phyloP scores from a whole-genome alignment of 2,797 vertebrate genomes.

The Ciconia nigra region DNA sequence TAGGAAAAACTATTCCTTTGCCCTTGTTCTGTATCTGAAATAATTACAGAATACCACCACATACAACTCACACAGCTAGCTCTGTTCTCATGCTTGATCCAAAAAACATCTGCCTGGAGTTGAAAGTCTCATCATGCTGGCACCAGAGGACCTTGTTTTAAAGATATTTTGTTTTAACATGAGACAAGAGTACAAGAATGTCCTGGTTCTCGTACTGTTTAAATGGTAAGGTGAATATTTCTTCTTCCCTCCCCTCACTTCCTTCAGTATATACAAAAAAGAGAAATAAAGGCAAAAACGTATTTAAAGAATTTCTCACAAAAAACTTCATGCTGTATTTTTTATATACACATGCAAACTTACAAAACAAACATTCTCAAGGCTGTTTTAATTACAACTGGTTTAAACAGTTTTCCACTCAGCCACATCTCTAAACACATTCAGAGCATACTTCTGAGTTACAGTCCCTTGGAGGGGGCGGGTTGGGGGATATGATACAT shows the following conservation, averaged over 20 bases:
- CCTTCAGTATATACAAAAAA: neutral
- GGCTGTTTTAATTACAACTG: neutral
- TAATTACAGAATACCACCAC: neutral
- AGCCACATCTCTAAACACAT: neutral
- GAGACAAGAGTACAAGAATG: neutral
- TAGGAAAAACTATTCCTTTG: neutral
- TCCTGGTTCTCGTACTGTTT: neutral
- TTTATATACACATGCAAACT: neutral
- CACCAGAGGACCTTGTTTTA: neutral
- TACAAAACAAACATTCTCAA: neutral
- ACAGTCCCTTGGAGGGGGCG: neutral
- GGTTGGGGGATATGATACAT: accelerated
- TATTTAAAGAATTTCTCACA: neutral
- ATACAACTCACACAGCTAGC: neutral
- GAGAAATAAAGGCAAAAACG: neutral
- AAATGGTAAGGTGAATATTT: neutral
- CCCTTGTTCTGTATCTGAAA: neutral
- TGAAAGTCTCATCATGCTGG: neutral
- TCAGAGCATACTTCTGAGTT: neutral
- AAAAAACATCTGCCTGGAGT: neutral
- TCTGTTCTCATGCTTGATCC: neutral
- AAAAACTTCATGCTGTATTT: neutral
- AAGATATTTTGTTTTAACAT: neutral
- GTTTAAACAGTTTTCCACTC: neutral
- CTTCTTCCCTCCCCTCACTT: neutral